These are phyloP conservation scores for Sardinella longiceps DNA, from an alignment of 2,797 vertebrate species.

Conservation along the genomic window DNA sequence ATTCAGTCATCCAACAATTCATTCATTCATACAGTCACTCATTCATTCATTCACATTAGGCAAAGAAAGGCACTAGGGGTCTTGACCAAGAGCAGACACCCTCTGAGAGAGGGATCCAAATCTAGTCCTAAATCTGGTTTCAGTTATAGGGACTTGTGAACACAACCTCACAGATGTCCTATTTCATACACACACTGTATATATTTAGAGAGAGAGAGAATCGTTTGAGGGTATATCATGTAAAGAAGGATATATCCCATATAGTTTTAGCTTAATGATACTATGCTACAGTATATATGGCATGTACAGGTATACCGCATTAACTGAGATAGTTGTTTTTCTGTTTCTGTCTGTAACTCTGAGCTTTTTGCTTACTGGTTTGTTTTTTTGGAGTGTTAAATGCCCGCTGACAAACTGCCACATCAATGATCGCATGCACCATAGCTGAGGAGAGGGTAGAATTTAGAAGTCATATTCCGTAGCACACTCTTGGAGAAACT, in stretches of 20 bases:
- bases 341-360: background rate
- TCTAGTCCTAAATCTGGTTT: background rate
- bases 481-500: constrained; percentile 79
- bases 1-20: too few species aligned
- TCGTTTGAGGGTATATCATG: background rate
- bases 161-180: background rate
- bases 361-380: constrained; percentile 3
- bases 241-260: background rate
- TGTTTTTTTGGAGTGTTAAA: background rate
- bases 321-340: constrained; percentile 3
- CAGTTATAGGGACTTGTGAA: background rate
- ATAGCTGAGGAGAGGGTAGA: background rate
- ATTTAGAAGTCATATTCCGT: constrained; percentile 78
- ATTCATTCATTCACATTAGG: constrained; percentile 38
- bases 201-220: background rate
- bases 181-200: background rate
- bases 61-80: constrained; percentile 67
- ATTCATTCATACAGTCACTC: constrained; percentile 36
- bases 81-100: background rate
- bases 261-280: constrained; percentile 2
- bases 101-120: background rate
- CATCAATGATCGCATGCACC: background rate
- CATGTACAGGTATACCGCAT: background rate
- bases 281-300: background rate
- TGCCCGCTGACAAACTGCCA: background rate